Conservation (phyloP, 2,797 vertebrate genomes). For the Rhinella marina region DNA sequence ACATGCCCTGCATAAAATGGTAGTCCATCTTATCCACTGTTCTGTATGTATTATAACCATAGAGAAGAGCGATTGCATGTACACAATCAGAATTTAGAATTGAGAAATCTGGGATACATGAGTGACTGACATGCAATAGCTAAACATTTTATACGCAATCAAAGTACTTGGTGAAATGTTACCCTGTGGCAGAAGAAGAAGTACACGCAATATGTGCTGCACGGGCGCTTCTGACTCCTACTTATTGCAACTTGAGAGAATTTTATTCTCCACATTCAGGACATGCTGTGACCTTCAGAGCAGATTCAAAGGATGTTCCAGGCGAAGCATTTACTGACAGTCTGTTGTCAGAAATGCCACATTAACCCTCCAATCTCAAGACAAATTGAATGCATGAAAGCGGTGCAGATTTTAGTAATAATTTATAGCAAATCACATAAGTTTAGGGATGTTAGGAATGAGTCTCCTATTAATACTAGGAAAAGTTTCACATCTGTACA, state of each 20-base stretch:
- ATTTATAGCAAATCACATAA: background rate
- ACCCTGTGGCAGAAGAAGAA: constrained; percentile 14
- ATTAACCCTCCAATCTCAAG: constrained; percentile 26
- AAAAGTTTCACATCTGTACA: no score
- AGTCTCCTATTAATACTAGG: background rate
- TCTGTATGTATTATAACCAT: no score
- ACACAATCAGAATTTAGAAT: background rate
- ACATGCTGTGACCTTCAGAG: constrained; percentile 42
- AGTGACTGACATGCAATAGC: background rate
- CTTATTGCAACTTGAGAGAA: constrained; percentile 34
- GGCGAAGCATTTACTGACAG: constrained; percentile 35
- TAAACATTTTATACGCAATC: background rate
- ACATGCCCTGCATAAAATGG: no score
- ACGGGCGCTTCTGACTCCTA: constrained; percentile 16
- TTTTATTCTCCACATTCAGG: constrained; percentile 37
- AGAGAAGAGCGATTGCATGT: background rate
- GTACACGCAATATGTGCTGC: background rate
- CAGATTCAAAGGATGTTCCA: constrained; percentile 20
- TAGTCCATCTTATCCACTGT: no score
- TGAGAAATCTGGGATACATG: background rate
- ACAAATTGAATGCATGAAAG: constrained; percentile 14
- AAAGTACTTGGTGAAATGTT: background rate
- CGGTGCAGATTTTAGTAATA: background rate
- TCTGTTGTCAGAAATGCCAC: constrained; percentile 35
- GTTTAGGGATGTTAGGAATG: background rate